Percentiles rank a stretch among this genome's conserved stretches.
These are phyloP conservation scores for Turdus rufiventris DNA, from an alignment of 2,113 vertebrate genomes.

Conservation along the genomic window DNA sequence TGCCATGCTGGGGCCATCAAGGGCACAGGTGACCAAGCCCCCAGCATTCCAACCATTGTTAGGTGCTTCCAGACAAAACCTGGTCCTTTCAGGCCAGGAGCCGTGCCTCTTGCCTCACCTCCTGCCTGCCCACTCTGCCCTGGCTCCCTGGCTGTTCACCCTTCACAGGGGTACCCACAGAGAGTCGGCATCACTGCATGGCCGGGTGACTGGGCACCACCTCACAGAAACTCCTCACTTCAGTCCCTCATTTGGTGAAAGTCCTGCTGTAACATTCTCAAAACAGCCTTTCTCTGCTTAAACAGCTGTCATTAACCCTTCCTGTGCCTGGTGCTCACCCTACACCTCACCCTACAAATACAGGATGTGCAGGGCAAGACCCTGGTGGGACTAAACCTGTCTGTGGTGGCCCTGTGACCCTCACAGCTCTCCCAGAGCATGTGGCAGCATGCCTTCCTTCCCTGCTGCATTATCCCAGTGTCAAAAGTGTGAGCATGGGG, in stretches of 20 bases:
- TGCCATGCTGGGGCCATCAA: background rate
- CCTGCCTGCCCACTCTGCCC: background rate
- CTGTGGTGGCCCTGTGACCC: background rate
- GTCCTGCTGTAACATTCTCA: background rate
- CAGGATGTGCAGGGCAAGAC: fast-evolving
- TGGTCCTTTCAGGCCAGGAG: background rate
- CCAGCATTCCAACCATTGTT: background rate
- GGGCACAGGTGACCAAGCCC: background rate
- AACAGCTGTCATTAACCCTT: background rate
- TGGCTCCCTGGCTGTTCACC: background rate
- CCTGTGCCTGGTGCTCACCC: background rate
- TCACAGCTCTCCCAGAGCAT: background rate
- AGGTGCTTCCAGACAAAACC: background rate
- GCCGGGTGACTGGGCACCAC: background rate
- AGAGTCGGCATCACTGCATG: background rate
- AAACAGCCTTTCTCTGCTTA: background rate
- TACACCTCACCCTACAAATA: background rate
- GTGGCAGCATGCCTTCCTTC: background rate
- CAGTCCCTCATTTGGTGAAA: background rate
- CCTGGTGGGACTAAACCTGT: background rate
- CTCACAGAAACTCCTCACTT: background rate
- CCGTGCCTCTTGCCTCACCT: background rate
- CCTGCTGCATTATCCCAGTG: background rate
- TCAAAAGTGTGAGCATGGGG: background rate
- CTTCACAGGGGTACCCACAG: background rate